Conservation (phyloP, 1,140 invertebrate species). For the Diabrotica undecimpunctata region DNA sequence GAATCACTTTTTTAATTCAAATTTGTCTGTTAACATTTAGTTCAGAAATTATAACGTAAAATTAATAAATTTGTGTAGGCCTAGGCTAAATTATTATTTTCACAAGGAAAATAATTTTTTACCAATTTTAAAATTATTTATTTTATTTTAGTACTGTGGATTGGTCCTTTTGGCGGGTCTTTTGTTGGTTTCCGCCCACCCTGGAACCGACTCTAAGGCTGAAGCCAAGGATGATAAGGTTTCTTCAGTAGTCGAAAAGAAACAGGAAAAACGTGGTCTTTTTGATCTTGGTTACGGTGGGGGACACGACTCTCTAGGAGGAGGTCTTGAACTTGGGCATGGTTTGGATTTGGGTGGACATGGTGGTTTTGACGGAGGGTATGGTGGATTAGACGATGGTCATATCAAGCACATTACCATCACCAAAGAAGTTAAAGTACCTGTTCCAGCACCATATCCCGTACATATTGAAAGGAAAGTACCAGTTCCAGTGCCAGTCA, state of each 20-base stretch:
- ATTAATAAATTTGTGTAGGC: no score
- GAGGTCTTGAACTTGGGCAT: conserved; percentile 25
- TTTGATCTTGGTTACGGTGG: conserved; percentile 41
- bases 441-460: conserved; percentile 40
- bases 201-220: conserved; percentile 32
- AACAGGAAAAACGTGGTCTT: conserved; percentile 46
- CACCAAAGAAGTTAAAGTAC: conserved; percentile 41
- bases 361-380: conserved; percentile 14
- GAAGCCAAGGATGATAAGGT: conserved; percentile 29
- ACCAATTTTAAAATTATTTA: no score
- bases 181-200: conserved; percentile 30
- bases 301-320: conserved; percentile 31
- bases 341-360: conserved; percentile 15
- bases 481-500: conserved; percentile 49
- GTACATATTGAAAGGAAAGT: conserved; percentile 42
- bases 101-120: no score
- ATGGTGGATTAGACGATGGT: conserved; percentile 23
- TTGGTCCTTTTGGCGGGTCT: conserved; percentile 32
- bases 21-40: no score
- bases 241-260: conserved; percentile 31
- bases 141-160: conserved; percentile 35
- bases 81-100: no score
- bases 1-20: no score
- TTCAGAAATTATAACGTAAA: no score
- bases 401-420: conserved; percentile 39